Base-by-base conservation (phyloP, 2,888 invertebrate genomes). In the Andrena fulva region DNA sequence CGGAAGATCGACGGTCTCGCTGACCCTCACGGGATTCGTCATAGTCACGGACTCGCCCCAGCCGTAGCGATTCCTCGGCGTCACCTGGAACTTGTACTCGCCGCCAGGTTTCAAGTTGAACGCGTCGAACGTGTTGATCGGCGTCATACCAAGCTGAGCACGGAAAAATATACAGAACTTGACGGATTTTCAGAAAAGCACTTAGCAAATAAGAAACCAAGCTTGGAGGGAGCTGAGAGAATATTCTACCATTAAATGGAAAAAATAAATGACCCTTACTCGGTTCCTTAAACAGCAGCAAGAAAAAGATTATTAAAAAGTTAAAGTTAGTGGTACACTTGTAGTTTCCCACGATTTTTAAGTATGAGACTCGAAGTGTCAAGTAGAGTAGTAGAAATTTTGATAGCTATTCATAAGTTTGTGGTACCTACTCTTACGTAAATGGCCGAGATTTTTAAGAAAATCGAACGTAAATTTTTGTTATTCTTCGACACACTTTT, bases 11-110 rank as follows among this genome's bases (percentile, higher is more conserved):
- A 96, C 96, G 24, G 95, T 95, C 35, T 96, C 95, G 0, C 96
- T 97, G 2, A 98, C 95, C 0, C 95, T 95, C 31, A 97, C 93
- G 0, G 97, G 95, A 2, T 94, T 94, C 1, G 96, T 95, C 3
- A 96, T 96, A 90, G 96, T 96, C 0, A 96, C 96, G 0, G 97
- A 95, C 88, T 97, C 97, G 12, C 98, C 98, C 97, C 97, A 98
- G 48, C 98, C 99, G 92, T 97, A 98, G 89, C 98, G 96, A 94
- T 98, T 98, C 77, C 97, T 95, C 0, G 98, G 98, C 0, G 98
- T 97, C 10, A 98, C 96, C 76, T 98, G 96, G 94, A 98, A 98
- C 93, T 97, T 97, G 93, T 98, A 98, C 91, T 97, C 97, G 56
- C 96, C 95, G 60, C 97, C 97, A 52, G 97, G 95, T 90, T 96